Base-by-base conservation (phyloP, 2,797 vertebrate species). In the Mus spretus region DNA sequence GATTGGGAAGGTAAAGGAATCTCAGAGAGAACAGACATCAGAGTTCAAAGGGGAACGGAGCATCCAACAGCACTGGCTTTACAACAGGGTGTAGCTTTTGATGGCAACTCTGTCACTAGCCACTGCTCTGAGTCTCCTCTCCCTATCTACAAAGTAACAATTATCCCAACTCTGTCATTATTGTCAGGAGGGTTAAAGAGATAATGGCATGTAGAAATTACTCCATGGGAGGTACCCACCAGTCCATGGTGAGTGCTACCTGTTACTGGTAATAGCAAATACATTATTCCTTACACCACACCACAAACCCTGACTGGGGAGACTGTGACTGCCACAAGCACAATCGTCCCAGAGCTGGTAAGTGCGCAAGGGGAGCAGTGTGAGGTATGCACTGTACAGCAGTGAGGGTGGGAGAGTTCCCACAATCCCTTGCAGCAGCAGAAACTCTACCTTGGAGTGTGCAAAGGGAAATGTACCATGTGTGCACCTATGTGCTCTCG, bases 381-480 rank as follows among this genome's bases (percentile, higher is more conserved):
- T 95, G 95, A 97, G 79, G 87, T 96, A 95, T n/a, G 85, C 57
- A 75, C 22, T 81, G 70, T 19, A 67, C 5, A 81, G 88, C 63
- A 77, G 92, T 93, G 94, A 93, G 88, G 75, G 72, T 0, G 0
- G 90, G 96, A 74, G 67, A 89, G 85, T 57, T 95, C 92, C 90
- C 63, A 72, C 79, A 87, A 83, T 81, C 31, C 79, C 44, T 1
- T 53, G 79, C 59, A 83, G 74, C 28, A 90, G 92, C 85, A 91
- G 94, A 79, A 95, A 95, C 85, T 93, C 94, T 83, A 89, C 95
- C 95, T 91, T 93, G 78, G 96, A 37, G 61, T 26, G 13, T 81
- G n/a, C 82, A 89, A 95, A 96, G 88, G 57, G 47, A 97, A 94
- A 96, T 82, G 79, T 74, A 83, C 44, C 37, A 37, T 61, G 96